Evolutionary conservation across 2,888 invertebrate genomes (phyloP).

Genomic region (Lumbricus terrestris): DNA sequence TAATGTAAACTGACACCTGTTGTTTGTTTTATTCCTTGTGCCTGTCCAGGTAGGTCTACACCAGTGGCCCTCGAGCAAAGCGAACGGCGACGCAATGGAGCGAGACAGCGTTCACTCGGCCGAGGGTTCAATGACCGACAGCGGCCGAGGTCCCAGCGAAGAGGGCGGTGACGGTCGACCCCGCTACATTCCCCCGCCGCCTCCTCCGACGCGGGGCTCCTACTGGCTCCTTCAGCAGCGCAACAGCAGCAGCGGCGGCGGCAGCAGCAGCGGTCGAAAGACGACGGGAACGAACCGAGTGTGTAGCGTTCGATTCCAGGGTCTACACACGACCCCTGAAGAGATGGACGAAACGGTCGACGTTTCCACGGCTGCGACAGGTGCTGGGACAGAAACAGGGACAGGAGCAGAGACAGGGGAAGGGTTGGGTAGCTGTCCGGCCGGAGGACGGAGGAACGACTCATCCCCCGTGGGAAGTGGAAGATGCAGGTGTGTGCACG

Average conservation of each 20-base stretch:
- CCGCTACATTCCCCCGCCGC: slow-evolving; percentile 21
- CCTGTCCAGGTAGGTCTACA: not conserved
- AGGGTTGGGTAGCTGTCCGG: not conserved
- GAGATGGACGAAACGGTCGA: slow-evolving; percentile 12
- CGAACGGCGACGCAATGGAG: not conserved
- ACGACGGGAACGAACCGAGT: not conserved
- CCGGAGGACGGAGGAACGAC: not conserved
- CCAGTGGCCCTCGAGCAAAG: not conserved
- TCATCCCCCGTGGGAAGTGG: not conserved
- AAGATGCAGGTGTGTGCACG: not conserved
- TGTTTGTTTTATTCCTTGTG: not conserved
- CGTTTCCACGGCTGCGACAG: not conserved
- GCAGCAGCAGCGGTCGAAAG: slow-evolving; percentile 11
- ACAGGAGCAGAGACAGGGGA: too few relatives aligned
- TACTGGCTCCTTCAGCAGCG: slow-evolving; percentile 21
- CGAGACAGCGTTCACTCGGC: slow-evolving; percentile 27
- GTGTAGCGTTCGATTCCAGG: slow-evolving; percentile 20
- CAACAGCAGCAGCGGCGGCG: too few relatives aligned
- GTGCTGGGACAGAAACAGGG: too few relatives aligned
- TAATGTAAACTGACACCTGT: not conserved
- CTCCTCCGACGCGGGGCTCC: slow-evolving; percentile 23
- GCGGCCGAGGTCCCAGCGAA: slow-evolving; percentile 28
- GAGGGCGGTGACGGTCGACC: slow-evolving; percentile 15
- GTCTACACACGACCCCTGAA: slow-evolving; percentile 23
- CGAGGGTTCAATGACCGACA: slow-evolving; percentile 28